Conservation (phyloP, 2,797 vertebrate species). For the Aulostomus chinensis region DNA sequence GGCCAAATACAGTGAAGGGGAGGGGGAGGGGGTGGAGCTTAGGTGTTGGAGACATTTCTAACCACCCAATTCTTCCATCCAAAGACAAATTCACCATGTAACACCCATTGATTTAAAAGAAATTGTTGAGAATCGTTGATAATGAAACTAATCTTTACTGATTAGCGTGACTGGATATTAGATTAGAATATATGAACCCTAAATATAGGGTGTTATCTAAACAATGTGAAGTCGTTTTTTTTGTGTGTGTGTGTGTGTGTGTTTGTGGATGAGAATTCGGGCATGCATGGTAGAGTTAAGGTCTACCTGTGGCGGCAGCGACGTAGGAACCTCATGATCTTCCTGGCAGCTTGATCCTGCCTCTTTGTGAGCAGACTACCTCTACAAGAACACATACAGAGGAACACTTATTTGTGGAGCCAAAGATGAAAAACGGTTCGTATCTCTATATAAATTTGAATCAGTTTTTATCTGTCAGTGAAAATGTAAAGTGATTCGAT, state of each 20-base stretch:
- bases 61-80: slow-evolving; percentile 38
- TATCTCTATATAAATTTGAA: too few relatives aligned
- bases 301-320: slow-evolving; percentile 98
- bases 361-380: slow-evolving; percentile 98
- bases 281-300: slow-evolving; percentile 15
- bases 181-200: too few relatives aligned
- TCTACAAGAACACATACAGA: slow-evolving; percentile 79
- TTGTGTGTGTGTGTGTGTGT: slow-evolving; percentile 3
- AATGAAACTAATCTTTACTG: slow-evolving; percentile 2
- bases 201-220: too few relatives aligned
- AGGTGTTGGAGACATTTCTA: slow-evolving; percentile 58
- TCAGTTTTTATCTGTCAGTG: too few relatives aligned
- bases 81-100: too few relatives aligned
- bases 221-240: too few relatives aligned
- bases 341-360: slow-evolving; percentile 99
- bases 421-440: too few relatives aligned
- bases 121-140: too few relatives aligned
- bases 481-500: too few relatives aligned
- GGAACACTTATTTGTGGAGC: too few relatives aligned
- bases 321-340: slow-evolving; percentile 99
- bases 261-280: slow-evolving; percentile 2
- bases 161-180: too few relatives aligned
- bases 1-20: slow-evolving; percentile 62
- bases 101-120: too few relatives aligned
- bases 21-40: slow-evolving; percentile 48